Percentiles rank a stretch among this genome's conserved stretches.
Conservation (phyloP, 2,113 vertebrate species). For the Silurus meridionalis region DNA sequence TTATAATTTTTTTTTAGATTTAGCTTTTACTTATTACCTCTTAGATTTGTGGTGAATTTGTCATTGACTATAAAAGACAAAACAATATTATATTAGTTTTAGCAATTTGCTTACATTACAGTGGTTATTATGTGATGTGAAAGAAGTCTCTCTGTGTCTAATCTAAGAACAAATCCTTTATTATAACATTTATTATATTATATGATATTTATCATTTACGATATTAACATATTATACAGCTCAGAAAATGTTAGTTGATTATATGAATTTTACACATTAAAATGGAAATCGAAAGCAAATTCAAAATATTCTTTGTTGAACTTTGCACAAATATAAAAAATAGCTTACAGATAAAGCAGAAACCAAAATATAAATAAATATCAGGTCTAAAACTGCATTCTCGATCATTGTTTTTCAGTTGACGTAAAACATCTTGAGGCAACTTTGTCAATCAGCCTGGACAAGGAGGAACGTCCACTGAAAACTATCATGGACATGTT, state of each 20-base stretch:
- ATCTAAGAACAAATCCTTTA: neutral
- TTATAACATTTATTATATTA: neutral
- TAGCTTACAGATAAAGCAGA: neutral
- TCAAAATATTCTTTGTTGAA: neutral
- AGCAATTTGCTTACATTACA: neutral
- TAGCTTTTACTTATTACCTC: neutral
- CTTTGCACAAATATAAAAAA: neutral
- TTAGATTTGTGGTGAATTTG: neutral
- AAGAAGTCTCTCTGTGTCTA: neutral
- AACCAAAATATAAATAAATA: neutral
- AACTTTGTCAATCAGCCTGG: slow-evolving; percentile 15
- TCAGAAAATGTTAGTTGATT: neutral
- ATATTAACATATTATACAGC: neutral
- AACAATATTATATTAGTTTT: neutral
- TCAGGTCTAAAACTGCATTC: neutral
- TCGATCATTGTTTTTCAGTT: slow-evolving; percentile 39
- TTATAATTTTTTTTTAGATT: neutral
- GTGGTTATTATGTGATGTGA: neutral
- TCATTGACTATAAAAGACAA: neutral
- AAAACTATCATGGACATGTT: slow-evolving; percentile 12
- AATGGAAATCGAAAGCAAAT: neutral
- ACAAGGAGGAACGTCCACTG: slow-evolving; percentile 26
- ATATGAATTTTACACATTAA: neutral
- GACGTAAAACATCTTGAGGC: slow-evolving; percentile 20
- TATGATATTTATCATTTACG: too few species aligned